Evolutionary conservation across 2,888 invertebrate genomes (phyloP).

Genomic region (Euspilapteryx auroguttella): DNA sequence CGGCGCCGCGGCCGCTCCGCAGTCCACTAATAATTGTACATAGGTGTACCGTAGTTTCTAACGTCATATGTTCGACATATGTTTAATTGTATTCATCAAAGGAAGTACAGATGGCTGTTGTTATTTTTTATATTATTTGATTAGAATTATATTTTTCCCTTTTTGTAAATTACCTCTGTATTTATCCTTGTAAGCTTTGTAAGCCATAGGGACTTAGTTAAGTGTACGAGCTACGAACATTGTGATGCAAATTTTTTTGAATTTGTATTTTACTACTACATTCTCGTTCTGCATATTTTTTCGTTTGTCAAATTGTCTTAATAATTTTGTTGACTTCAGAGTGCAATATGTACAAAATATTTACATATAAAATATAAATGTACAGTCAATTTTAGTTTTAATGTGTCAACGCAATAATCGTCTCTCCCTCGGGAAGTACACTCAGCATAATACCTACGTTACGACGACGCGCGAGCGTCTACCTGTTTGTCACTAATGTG

Average conservation of each 20-base stretch:
- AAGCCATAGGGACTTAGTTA: slow-evolving; percentile 55
- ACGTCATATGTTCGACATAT: slow-evolving; percentile 60
- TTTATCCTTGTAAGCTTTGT: slow-evolving; percentile 57
- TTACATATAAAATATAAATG: slow-evolving; percentile 59
- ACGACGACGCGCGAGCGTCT: slow-evolving; percentile 24
- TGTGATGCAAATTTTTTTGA: slow-evolving; percentile 49
- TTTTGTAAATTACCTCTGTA: slow-evolving; percentile 61
- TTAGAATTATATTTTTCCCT: slow-evolving; percentile 45
- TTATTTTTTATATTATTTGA: slow-evolving; percentile 61
- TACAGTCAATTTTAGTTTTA: slow-evolving; percentile 59
- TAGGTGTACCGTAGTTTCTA: slow-evolving; percentile 55
- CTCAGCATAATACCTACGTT: slow-evolving; percentile 55
- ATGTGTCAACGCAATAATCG: slow-evolving; percentile 53
- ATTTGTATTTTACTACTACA: slow-evolving; percentile 41
- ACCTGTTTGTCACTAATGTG: slow-evolving; percentile 28
- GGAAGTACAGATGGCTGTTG: slow-evolving; percentile 62
- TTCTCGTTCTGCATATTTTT: slow-evolving; percentile 40
- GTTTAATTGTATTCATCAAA: slow-evolving; percentile 62
- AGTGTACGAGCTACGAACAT: slow-evolving; percentile 54
- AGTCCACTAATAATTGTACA: slow-evolving; percentile 47
- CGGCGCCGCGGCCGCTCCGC: slow-evolving; percentile 24
- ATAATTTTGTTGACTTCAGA: slow-evolving; percentile 61
- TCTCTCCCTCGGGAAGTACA: slow-evolving; percentile 50
- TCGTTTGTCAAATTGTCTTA: slow-evolving; percentile 46
- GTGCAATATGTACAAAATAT: slow-evolving; percentile 76